These are phyloP conservation scores for Mizuhopecten yessoensis DNA, from an alignment of 1,140 invertebrate genomes.

Conservation along the genomic window DNA sequence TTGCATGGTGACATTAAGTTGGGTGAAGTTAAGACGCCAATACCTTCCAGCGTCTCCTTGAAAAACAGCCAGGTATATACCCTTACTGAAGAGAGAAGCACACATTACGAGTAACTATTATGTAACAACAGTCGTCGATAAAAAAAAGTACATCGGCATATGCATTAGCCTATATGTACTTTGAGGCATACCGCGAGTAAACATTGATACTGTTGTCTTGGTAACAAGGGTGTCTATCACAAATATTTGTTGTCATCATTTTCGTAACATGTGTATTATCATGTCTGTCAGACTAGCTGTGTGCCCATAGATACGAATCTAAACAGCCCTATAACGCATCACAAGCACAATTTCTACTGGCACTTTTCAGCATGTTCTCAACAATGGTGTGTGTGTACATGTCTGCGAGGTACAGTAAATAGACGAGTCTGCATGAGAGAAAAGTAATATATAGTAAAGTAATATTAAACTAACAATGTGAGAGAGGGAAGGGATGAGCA, in stretches of 20 bases:
- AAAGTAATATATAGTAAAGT: too few species aligned
- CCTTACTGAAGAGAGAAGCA: not conserved
- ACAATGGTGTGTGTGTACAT: too few species aligned
- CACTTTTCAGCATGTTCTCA: not conserved
- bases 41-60: not conserved
- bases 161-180: not conserved
- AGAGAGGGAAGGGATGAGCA: too few species aligned
- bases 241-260: not conserved
- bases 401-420: too few species aligned
- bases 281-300: not conserved
- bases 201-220: not conserved
- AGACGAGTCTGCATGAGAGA: too few species aligned
- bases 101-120: not conserved
- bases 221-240: not conserved
- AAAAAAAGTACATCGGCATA: not conserved
- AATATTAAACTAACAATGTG: too few species aligned
- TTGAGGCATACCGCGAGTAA: not conserved
- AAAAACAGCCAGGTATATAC: not conserved
- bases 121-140: constrained; percentile 12
- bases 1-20: not conserved
- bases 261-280: not conserved
- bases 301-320: not conserved
- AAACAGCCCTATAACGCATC: not conserved
- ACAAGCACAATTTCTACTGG: not conserved
- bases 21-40: not conserved